Evolutionary conservation across 2,113 vertebrate species (phyloP).

Genomic region (Scophthalmus maximus): DNA sequence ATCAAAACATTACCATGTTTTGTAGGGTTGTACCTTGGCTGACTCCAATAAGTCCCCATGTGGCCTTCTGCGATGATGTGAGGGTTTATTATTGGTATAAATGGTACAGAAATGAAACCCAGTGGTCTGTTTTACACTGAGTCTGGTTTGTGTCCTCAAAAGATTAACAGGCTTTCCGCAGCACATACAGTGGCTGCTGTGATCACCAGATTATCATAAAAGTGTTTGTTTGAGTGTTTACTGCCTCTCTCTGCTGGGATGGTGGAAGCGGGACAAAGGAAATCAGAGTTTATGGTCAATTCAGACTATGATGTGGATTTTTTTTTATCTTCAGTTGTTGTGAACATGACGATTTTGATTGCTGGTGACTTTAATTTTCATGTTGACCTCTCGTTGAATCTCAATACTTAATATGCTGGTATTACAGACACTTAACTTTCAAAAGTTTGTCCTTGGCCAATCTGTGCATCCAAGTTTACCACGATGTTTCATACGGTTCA

Average conservation of each 20-base stretch:
- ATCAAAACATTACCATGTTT: too few relatives aligned
- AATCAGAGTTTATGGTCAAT: slow-evolving; percentile 2
- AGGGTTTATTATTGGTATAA: neutral
- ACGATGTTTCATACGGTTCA: too few relatives aligned
- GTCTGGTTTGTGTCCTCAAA: slow-evolving; percentile 21
- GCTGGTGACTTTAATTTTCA: too few relatives aligned
- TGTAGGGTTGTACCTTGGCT: neutral
- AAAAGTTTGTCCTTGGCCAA: too few relatives aligned
- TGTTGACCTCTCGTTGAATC: too few relatives aligned
- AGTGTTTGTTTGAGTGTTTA: slow-evolving; percentile 20
- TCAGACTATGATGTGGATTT: too few relatives aligned
- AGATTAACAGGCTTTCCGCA: slow-evolving; percentile 32
- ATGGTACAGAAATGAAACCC: slow-evolving; percentile 7
- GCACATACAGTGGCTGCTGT: slow-evolving; percentile 12
- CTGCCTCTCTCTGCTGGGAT: neutral
- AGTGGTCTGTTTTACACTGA: neutral
- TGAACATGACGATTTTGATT: neutral
- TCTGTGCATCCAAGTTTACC: too few relatives aligned
- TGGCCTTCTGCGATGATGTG: neutral
- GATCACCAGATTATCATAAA: slow-evolving; percentile 36
- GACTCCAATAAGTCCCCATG: neutral
- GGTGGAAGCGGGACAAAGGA: slow-evolving; percentile 8
- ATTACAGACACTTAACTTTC: too few relatives aligned
- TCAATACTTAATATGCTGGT: too few relatives aligned
- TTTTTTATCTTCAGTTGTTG: neutral